phyloP scores from a whole-genome alignment of 2,113 vertebrate species.

The Pseudolaguvia tuberculata region DNA sequence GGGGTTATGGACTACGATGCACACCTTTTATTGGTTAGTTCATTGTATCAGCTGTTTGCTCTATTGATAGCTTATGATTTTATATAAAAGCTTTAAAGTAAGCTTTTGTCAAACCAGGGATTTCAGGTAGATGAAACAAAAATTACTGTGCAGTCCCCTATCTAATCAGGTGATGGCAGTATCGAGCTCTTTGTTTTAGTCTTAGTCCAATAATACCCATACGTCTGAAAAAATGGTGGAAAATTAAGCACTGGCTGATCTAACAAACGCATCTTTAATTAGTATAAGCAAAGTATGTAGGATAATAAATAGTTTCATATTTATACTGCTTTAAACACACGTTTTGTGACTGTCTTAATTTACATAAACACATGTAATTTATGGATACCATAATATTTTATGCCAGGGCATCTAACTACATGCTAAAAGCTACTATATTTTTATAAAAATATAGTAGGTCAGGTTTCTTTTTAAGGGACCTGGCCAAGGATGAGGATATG shows the following conservation, averaged over 20 bases:
- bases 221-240: slow-evolving; percentile 10
- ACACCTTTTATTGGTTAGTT: no score
- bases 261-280: neutral
- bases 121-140: no score
- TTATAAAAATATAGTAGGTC: neutral
- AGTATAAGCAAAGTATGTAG: neutral
- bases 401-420: neutral
- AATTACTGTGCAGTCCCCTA: no score
- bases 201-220: neutral
- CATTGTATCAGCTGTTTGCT: no score
- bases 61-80: no score
- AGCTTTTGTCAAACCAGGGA: no score
- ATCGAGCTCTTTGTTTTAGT: slow-evolving; percentile 48
- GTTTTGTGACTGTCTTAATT: neutral
- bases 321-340: neutral
- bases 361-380: neutral
- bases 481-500: neutral
- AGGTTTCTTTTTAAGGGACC: neutral
- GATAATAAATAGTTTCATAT: neutral
- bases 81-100: no score
- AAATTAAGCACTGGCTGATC: neutral
- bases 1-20: no score
- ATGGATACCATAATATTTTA: neutral
- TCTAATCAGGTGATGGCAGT: slow-evolving; percentile 60
- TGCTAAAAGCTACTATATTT: neutral